A percentile compares a stretch with the other conserved stretches of the same genome.
phyloP scores from a whole-genome alignment of 2,113 vertebrate species.

The Rhinogobius similis region DNA sequence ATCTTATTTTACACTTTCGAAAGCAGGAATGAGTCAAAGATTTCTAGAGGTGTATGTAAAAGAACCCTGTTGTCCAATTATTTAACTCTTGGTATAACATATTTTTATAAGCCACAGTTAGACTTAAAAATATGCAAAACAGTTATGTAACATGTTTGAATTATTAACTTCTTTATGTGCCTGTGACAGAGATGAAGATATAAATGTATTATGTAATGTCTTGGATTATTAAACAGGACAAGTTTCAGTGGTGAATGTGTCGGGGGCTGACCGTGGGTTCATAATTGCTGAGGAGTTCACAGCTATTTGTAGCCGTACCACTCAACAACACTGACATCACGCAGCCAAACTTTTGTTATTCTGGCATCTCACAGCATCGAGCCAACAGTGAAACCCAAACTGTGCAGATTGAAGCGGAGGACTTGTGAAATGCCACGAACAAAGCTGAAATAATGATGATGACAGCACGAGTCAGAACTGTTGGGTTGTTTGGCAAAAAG shows the following conservation, averaged over 20 bases:
- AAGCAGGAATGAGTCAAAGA: too few species aligned
- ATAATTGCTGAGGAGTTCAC: constrained; percentile 77
- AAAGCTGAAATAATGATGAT: constrained; percentile 10
- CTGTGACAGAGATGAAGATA: constrained; percentile 70
- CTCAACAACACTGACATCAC: constrained; percentile 70
- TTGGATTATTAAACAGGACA: constrained; percentile 78
- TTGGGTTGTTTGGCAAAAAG: background rate
- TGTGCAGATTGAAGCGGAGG: constrained; percentile 10
- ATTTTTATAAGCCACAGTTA: constrained; percentile 54
- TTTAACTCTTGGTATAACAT: constrained; percentile 1
- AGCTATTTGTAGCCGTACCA: constrained; percentile 72
- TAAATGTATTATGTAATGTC: constrained; percentile 77
- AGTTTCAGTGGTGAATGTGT: constrained; percentile 67
- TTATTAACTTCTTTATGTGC: constrained; percentile 78
- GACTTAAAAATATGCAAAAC: constrained; percentile 75
- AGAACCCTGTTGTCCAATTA: constrained; percentile 10
- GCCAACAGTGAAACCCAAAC: constrained; percentile 10
- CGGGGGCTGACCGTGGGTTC: constrained; percentile 70
- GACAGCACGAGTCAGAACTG: background rate
- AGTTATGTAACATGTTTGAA: constrained; percentile 75
- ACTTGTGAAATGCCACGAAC: constrained; percentile 15
- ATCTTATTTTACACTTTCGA: too few species aligned
- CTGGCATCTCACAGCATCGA: constrained; percentile 28
- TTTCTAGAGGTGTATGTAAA: too few species aligned
- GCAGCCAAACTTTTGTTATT: constrained; percentile 56